Evolutionary conservation across 1,140 invertebrate species (phyloP).

Genomic region (Macrobrachium rosenbergii): DNA sequence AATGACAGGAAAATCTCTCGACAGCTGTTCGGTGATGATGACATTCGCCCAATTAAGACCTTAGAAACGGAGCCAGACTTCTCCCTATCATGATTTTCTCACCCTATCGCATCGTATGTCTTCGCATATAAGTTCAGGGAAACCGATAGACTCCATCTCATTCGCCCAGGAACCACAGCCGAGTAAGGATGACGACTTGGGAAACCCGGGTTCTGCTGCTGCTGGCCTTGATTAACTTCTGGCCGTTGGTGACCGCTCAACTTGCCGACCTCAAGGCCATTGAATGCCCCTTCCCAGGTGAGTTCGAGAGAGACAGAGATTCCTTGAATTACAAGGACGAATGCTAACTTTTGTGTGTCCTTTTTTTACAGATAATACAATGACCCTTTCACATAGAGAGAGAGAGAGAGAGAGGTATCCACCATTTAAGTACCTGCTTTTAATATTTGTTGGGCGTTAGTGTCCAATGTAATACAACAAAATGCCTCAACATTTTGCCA

Average conservation of each 20-base stretch:
- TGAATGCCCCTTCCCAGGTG: slow-evolving; percentile 58
- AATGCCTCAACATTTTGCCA: too few species aligned
- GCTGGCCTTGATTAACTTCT: slow-evolving; percentile 7
- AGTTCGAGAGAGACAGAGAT: not conserved
- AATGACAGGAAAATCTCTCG: too few species aligned
- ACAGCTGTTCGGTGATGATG: too few species aligned
- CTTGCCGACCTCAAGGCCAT: slow-evolving; percentile 29
- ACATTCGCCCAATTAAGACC: too few species aligned
- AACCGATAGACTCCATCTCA: not conserved
- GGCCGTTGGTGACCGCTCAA: slow-evolving; percentile 10
- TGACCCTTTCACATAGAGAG: too few species aligned
- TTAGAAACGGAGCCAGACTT: too few species aligned
- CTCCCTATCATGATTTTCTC: too few species aligned
- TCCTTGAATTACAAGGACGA: too few species aligned
- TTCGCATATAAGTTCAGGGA: not conserved
- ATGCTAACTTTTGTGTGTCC: too few species aligned
- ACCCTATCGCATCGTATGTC: too few species aligned
- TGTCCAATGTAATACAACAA: not conserved
- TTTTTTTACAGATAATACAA: too few species aligned
- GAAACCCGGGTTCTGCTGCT: not conserved
- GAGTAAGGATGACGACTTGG: not conserved
- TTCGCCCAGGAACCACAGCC: not conserved
- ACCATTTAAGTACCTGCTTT: not conserved
- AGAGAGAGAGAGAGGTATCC: not conserved
- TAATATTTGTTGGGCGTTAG: not conserved